Evolutionary conservation across 2,888 invertebrate genomes (phyloP).

Genomic region (Sminthurides aquaticus): DNA sequence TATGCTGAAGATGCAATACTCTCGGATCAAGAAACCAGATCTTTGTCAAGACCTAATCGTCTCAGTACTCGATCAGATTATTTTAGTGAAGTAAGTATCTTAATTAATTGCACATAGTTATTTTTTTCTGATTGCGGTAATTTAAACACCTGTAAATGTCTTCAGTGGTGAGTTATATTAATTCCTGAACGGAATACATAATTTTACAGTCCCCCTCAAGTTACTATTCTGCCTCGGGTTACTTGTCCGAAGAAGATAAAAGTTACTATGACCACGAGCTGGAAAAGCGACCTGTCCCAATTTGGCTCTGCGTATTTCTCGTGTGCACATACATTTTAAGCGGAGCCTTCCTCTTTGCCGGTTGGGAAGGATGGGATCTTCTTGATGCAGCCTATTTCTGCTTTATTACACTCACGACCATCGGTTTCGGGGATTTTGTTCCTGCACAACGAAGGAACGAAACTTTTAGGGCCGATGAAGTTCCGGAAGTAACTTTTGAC

Average conservation of each 20-base stretch:
- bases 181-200: too few relatives aligned
- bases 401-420: conserved; percentile 86
- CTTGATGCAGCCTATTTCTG: conserved; percentile 87
- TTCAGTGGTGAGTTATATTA: too few relatives aligned
- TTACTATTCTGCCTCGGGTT: conserved; percentile 1
- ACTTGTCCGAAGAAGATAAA: conserved; percentile 28
- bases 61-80: conserved; percentile 11
- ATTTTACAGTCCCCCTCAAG: neutral
- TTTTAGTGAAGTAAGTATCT: neutral
- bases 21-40: conserved; percentile 26
- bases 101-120: too few relatives aligned
- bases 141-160: too few relatives aligned
- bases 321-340: conserved; percentile 27
- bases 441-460: conserved; percentile 29
- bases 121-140: too few relatives aligned
- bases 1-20: conserved; percentile 41
- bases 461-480: conserved; percentile 22
- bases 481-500: conserved; percentile 19
- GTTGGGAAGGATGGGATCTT: conserved; percentile 48
- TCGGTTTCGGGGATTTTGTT: conserved; percentile 35
- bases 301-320: conserved; percentile 36
- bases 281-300: conserved; percentile 36
- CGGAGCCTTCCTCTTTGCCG: conserved; percentile 34
- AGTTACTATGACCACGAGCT: conserved; percentile 38
- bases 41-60: conserved; percentile 18